phyloP scores from a whole-genome alignment of 2,113 vertebrate genomes.

The Anoplopoma fimbria region DNA sequence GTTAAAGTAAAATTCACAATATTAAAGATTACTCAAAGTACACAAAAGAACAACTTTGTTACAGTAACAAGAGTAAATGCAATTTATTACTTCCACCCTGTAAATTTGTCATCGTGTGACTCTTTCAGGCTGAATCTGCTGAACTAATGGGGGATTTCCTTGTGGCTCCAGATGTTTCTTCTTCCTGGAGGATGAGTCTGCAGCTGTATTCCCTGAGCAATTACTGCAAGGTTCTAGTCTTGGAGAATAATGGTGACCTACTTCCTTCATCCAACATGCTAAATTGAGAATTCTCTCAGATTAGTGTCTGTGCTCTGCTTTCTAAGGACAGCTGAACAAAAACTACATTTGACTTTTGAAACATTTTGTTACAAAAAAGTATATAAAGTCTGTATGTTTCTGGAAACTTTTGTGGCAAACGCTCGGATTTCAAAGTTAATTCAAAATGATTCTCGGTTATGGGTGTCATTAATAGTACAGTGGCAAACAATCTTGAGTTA shows the following conservation, averaged over 20 bases:
- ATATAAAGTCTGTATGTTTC: not conserved
- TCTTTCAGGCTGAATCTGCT: slow-evolving; percentile 30
- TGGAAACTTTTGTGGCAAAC: not conserved
- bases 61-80: not conserved
- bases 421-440: not conserved
- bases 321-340: slow-evolving; percentile 13
- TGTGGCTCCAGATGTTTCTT: slow-evolving; percentile 70
- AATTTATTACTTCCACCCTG: not conserved
- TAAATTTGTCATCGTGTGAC: slow-evolving; percentile 5
- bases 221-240: slow-evolving; percentile 27
- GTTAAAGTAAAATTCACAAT: too few relatives aligned
- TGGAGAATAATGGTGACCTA: slow-evolving; percentile 45
- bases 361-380: not conserved
- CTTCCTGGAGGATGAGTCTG: slow-evolving; percentile 48
- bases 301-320: not conserved
- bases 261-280: slow-evolving; percentile 37
- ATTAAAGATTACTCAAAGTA: not conserved
- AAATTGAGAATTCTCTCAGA: slow-evolving; percentile 13
- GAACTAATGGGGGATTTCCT: slow-evolving; percentile 68
- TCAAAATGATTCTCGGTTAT: not conserved
- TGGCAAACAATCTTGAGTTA: slow-evolving; percentile 17
- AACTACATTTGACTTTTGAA: slow-evolving; percentile 3
- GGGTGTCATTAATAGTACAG: not conserved
- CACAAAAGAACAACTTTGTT: not conserved
- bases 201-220: slow-evolving; percentile 59